Percentiles rank a stretch among this genome's conserved stretches.
Conservation (phyloP, 2,888 invertebrate genomes). For the Hypercompe scribonia region DNA sequence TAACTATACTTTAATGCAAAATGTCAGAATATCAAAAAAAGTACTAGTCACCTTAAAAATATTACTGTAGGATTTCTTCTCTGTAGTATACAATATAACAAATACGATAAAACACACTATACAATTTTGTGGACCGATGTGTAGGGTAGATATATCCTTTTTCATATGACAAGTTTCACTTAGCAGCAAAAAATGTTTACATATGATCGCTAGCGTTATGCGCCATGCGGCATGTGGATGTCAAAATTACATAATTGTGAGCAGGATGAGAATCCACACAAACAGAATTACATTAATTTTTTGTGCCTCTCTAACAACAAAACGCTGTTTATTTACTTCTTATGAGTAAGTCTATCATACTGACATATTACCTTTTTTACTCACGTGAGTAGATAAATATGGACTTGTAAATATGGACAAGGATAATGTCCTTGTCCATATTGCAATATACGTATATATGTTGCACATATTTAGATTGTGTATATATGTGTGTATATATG, state of each 20-base stretch:
- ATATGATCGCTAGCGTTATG: conserved; percentile 32
- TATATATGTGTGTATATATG: too few species aligned
- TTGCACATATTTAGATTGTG: too few species aligned
- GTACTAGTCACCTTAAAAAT: not conserved
- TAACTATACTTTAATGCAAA: not conserved
- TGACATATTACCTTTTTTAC: not conserved
- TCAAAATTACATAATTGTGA: not conserved
- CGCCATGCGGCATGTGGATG: not conserved
- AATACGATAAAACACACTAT: not conserved
- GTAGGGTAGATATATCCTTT: conserved; percentile 21
- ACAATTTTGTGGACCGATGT: conserved; percentile 13
- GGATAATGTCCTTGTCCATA: too few species aligned
- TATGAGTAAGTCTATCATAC: not conserved
- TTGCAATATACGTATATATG: too few species aligned
- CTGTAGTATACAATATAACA: not conserved
- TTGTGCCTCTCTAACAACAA: not conserved
- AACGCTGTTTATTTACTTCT: not conserved
- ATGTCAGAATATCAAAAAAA: not conserved
- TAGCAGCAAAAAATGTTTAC: conserved; percentile 48
- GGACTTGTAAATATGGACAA: not conserved
- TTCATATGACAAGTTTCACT: conserved; percentile 37
- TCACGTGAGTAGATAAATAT: not conserved
- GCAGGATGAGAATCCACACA: not conserved
- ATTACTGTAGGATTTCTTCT: not conserved
- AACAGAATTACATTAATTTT: not conserved